Conservation (phyloP, 30 jellyfish, hydroid and myxozoan species). For the Phacellophora camtschatica region DNA sequence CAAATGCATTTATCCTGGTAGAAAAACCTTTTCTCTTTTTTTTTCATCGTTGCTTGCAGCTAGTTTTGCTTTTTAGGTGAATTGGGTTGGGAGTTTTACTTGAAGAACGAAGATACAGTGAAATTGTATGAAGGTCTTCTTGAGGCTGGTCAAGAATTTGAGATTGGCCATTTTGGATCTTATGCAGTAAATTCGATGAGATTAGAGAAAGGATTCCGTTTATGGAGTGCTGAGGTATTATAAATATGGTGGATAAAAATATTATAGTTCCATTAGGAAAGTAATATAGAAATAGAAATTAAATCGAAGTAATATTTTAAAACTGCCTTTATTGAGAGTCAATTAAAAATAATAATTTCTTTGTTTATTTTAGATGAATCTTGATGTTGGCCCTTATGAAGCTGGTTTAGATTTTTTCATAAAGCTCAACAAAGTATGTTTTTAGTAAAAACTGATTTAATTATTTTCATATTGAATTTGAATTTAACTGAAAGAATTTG, state of each 20-base stretch:
- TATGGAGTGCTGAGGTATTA: constrained; percentile 99
- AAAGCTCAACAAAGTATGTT: constrained; percentile 76
- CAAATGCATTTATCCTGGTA: too few species aligned
- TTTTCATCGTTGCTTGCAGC: too few species aligned
- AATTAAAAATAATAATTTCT: too few species aligned
- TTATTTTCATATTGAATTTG: too few species aligned
- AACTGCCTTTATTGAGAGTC: too few species aligned
- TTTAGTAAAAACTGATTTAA: too few species aligned
- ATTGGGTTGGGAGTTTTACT: constrained; percentile 99
- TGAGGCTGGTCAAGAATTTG: constrained; percentile 89
- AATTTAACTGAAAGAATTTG: too few species aligned
- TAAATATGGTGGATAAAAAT: background rate
- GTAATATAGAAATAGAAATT: too few species aligned
- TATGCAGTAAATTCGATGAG: constrained; percentile 92
- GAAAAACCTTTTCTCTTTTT: too few species aligned
- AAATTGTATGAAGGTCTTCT: constrained; percentile 68
- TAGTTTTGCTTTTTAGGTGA: constrained; percentile 71
- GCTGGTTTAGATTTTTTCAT: constrained; percentile 98
- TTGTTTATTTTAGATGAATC: constrained; percentile 91
- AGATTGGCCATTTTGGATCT: constrained; percentile 92
- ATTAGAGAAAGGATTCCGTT: constrained; percentile 92
- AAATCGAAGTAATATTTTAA: too few species aligned
- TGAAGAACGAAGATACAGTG: constrained; percentile 74
- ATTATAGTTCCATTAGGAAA: too few species aligned
- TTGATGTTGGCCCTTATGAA: constrained; percentile 93